Evolutionary conservation across 2,888 invertebrate species (phyloP), one percentile per base, ranked within the genome.

Genomic region (Leptothorax acervorum): DNA sequence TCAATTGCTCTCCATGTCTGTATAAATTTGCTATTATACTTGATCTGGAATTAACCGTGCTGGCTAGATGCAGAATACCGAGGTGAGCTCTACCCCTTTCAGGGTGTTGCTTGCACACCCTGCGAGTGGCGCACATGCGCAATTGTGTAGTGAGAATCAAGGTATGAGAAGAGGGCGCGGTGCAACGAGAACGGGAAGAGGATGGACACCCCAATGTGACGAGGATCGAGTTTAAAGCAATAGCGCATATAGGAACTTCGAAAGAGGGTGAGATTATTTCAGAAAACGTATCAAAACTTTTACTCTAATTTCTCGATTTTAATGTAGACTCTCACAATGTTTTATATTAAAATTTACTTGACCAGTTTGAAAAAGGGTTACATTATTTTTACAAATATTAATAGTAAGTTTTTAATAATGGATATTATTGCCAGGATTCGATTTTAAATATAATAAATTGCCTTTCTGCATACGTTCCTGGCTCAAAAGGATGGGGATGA

Each of bases 81-180:
- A 79, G 23, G 31, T 23, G 55, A 78, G 71, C 48, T 23, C 66
- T 70, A 35, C 15, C 45, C 28, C 55, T 55, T 68, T 55, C 60
- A 39, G 71, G 35, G 60, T 71, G 48, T 81, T 39, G 60, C 48
- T 81, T 73, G 60, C 48, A 60, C 73, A 28, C 18, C 53, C 23
- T 23, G 9, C 18, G 60, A n/a, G 5, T 28, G 18, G 55, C 28
- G 57, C 51, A 68, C 86, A 70, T 39, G 85, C 83, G 83, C 78
- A 60, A 62, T n/a, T 42, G 76, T 45, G 78, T 48, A 42, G 48
- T 62, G 48, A 55, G 28, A 55, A 79, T 42, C 31, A 74, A 51
- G 73, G 53, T 68, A 84, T 79, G 62, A 70, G 82, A 65, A 68
- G 78, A 75, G 42, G 53, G 57, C 65, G 81, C 71, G 51, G 68